Percentiles rank a stretch among this genome's conserved stretches.
Evolutionary conservation across 2,888 invertebrate species (phyloP).

Genomic region (Endomychus coccineus): DNA sequence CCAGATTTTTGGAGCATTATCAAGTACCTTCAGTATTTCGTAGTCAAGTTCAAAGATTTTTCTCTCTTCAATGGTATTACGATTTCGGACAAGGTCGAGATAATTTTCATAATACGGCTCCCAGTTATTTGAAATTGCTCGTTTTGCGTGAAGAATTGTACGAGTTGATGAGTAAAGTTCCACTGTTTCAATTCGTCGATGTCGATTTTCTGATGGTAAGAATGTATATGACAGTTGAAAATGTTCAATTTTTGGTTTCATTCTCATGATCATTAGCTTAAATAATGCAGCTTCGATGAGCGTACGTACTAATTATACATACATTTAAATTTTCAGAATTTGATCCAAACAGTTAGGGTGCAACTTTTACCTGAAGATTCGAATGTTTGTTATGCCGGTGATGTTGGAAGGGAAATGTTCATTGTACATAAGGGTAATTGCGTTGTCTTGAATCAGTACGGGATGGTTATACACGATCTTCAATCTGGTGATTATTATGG

Average conservation of each 20-base stretch:
- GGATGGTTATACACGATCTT: constrained; percentile 36
- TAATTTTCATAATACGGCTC: constrained; percentile 10
- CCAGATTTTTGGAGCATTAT: constrained; percentile 48
- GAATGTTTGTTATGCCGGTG: constrained; percentile 46
- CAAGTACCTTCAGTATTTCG: constrained; percentile 45
- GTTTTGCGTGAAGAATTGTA: constrained; percentile 45
- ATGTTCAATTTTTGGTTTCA: too few species aligned
- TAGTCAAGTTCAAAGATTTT: constrained; percentile 46
- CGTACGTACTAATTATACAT: too few species aligned
- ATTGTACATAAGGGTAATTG: constrained; percentile 47
- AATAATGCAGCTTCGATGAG: too few species aligned
- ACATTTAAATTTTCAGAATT: too few species aligned
- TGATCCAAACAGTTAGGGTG: too few species aligned
- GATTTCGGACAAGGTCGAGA: constrained; percentile 40
- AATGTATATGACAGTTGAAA: constrained; percentile 30
- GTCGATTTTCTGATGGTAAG: constrained; percentile 36
- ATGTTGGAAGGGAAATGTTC: constrained; percentile 48
- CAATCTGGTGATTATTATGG: constrained; percentile 45
- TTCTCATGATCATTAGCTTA: too few species aligned
- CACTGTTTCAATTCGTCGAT: constrained; percentile 42
- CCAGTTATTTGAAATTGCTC: constrained; percentile 6
- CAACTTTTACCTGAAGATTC: constrained; percentile 45
- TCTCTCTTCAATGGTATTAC: constrained; percentile 49
- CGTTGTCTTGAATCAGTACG: constrained; percentile 39
- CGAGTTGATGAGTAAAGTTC: constrained; percentile 41